Conservation (phyloP, 2,113 vertebrate genomes). For the Ondatra zibethicus region DNA sequence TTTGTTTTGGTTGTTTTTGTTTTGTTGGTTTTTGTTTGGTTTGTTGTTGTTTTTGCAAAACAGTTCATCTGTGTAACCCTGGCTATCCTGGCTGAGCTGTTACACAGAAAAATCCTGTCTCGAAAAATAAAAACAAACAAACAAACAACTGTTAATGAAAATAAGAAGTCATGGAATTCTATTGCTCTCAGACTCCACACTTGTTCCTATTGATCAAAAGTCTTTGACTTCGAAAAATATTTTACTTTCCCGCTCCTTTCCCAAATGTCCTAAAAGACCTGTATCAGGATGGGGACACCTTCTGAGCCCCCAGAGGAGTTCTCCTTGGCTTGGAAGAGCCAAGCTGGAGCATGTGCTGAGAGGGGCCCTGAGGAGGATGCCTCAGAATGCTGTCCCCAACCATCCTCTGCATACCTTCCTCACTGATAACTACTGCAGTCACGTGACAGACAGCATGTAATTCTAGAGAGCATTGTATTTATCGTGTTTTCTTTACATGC, state of each 20-base stretch:
- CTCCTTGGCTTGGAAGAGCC: background rate
- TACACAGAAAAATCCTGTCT: too few species aligned
- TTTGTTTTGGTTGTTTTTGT: background rate
- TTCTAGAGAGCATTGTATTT: background rate
- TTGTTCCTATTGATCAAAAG: slow-evolving; percentile 68
- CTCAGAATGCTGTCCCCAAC: background rate
- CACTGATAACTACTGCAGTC: background rate
- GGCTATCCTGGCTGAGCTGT: background rate
- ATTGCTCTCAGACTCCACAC: slow-evolving; percentile 59
- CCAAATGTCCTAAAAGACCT: slow-evolving; percentile 69
- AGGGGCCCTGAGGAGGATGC: background rate
- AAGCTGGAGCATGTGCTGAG: too few species aligned
- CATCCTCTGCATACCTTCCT: background rate
- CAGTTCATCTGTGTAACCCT: background rate
- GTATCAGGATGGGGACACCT: slow-evolving; percentile 62
- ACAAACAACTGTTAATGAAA: background rate
- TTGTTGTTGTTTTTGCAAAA: background rate
- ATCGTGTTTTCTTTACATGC: background rate
- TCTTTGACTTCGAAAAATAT: slow-evolving; percentile 77
- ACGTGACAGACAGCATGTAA: background rate
- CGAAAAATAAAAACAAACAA: too few species aligned
- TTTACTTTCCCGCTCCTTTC: slow-evolving; percentile 35
- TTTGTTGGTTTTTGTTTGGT: background rate
- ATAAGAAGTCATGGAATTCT: slow-evolving; percentile 29
- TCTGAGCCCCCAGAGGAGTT: slow-evolving; percentile 62